Evolutionary conservation across 1,140 invertebrate genomes (phyloP).

Genomic region (Cotesia vestalis): DNA sequence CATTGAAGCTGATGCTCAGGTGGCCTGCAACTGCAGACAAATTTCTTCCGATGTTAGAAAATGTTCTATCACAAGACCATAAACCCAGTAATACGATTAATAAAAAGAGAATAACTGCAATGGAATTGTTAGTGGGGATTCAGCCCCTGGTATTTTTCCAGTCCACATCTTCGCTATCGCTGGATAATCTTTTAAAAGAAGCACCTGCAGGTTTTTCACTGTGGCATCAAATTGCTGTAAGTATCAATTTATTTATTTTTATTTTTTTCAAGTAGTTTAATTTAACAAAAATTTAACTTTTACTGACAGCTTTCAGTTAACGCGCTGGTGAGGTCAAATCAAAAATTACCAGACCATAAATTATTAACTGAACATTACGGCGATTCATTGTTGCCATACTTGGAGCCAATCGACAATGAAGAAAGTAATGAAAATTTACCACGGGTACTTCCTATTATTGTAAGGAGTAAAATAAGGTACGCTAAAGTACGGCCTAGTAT

Average conservation of each 20-base stretch:
- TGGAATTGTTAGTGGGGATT: slow-evolving; percentile 59
- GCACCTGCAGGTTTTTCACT: slow-evolving; percentile 54
- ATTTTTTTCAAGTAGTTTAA: no score
- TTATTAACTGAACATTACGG: slow-evolving; percentile 58
- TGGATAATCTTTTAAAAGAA: slow-evolving; percentile 52
- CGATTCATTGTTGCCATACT: slow-evolving; percentile 61
- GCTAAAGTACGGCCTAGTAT: slow-evolving; percentile 49
- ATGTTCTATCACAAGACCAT: slow-evolving; percentile 50
- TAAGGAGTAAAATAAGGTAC: slow-evolving; percentile 61
- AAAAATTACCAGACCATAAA: slow-evolving; percentile 49
- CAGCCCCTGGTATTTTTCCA: slow-evolving; percentile 59
- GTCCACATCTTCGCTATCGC: slow-evolving; percentile 46
- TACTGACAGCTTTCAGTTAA: slow-evolving; percentile 54
- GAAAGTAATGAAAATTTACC: slow-evolving; percentile 38
- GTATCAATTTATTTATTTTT: no score
- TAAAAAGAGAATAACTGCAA: slow-evolving; percentile 54
- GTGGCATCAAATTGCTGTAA: slow-evolving; percentile 61
- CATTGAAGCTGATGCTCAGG: slow-evolving; percentile 61
- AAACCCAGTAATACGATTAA: slow-evolving; percentile 47
- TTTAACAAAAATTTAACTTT: slow-evolving; percentile 17
- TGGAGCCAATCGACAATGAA: slow-evolving; percentile 41
- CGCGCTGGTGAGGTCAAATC: slow-evolving; percentile 56
- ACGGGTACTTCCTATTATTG: slow-evolving; percentile 56
- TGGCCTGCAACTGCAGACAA: slow-evolving; percentile 62
- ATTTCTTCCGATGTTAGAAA: slow-evolving; percentile 58